phyloP scores from a whole-genome alignment of 2,113 vertebrate genomes.

The Bubo bubo region DNA sequence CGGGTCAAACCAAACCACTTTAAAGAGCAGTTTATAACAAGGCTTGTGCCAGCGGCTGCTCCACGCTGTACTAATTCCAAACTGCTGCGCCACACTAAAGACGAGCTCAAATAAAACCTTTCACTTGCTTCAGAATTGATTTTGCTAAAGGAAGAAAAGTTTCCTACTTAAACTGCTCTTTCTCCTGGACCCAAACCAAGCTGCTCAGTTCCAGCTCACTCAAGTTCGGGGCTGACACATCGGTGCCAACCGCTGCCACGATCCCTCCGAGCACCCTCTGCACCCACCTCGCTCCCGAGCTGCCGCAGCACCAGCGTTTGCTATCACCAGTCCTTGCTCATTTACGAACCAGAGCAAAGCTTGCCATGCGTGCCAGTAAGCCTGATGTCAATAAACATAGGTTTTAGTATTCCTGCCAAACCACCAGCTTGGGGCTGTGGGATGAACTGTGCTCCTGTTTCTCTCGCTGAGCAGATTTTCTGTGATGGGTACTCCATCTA shows the following conservation, averaged over 20 bases:
- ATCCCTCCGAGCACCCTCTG: background rate
- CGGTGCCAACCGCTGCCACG: background rate
- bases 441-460: background rate
- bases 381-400: background rate
- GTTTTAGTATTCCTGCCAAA: slow-evolving; percentile 10
- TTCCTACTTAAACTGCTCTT: background rate
- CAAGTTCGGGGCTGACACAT: background rate
- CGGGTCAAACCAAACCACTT: background rate
- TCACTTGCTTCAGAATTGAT: background rate
- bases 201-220: background rate
- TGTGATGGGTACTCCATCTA: background rate
- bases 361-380: background rate
- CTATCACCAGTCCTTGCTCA: background rate
- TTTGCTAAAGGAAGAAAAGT: background rate
- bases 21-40: background rate
- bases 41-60: background rate
- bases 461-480: background rate
- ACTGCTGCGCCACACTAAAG: accelerated
- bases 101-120: background rate
- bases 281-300: background rate
- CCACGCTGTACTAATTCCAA: background rate
- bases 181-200: background rate
- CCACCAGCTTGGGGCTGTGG: background rate
- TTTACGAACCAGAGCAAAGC: background rate
- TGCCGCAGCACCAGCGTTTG: background rate